phyloP scores from a whole-genome alignment of 2,888 invertebrate genomes.

The Punctoribates punctum region DNA sequence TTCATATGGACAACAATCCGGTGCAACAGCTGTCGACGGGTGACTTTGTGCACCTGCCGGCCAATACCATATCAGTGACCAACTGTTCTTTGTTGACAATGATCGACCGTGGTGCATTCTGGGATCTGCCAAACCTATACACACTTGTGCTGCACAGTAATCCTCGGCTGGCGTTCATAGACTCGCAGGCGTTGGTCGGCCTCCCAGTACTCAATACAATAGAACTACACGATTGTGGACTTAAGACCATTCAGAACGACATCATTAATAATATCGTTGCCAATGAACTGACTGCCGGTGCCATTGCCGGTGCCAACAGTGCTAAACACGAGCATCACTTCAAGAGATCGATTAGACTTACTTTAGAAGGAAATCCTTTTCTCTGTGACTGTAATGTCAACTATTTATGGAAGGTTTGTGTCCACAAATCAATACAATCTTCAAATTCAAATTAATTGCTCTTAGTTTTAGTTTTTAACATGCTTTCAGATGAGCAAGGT shows the following conservation, averaged over 20 bases:
- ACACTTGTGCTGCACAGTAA: conserved; percentile 54
- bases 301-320: conserved; percentile 49
- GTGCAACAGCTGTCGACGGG: conserved; percentile 48
- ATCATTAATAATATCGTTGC: conserved; percentile 51
- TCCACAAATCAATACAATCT: not conserved
- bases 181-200: conserved; percentile 54
- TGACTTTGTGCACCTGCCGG: conserved; percentile 50
- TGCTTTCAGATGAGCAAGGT: too few relatives aligned
- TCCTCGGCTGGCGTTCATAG: conserved; percentile 53
- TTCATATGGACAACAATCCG: conserved; percentile 50
- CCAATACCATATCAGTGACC: conserved; percentile 52
- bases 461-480: not conserved
- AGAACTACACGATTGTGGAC: conserved; percentile 54
- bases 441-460: not conserved
- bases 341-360: conserved; percentile 49
- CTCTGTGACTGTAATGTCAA: conserved; percentile 56
- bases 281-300: conserved; percentile 44
- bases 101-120: conserved; percentile 54
- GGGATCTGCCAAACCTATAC: conserved; percentile 52
- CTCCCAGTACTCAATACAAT: conserved; percentile 52
- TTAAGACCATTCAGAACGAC: conserved; percentile 52
- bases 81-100: conserved; percentile 53
- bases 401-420: conserved; percentile 46
- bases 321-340: conserved; percentile 18
- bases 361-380: conserved; percentile 55